Evolutionary conservation across 2,888 invertebrate species (phyloP).

Genomic region (Aleiodes leptofemur): DNA sequence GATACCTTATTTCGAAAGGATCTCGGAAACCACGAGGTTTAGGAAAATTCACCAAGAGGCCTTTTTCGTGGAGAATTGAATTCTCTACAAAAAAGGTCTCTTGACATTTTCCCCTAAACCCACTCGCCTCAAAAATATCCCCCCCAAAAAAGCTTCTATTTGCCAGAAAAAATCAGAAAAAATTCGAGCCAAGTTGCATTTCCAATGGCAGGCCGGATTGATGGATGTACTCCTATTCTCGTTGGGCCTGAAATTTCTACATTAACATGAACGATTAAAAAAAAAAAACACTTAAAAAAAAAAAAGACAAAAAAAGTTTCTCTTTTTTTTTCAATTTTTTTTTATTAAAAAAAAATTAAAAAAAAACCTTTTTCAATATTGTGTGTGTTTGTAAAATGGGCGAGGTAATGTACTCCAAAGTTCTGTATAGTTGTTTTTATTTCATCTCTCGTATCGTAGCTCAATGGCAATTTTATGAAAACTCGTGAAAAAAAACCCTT

Average conservation of each 20-base stretch:
- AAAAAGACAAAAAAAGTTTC: neutral
- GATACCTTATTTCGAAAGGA: too few relatives aligned
- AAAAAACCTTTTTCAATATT: conserved; percentile 28
- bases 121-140: too few relatives aligned
- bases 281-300: neutral
- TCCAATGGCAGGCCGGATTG: conserved; percentile 68
- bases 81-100: too few relatives aligned
- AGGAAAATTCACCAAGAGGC: too few relatives aligned
- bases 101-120: too few relatives aligned
- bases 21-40: too few relatives aligned
- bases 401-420: conserved; percentile 66
- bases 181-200: conserved; percentile 67
- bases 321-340: too few relatives aligned
- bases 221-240: conserved; percentile 58
- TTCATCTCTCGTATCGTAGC: conserved; percentile 67
- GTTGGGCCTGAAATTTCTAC: conserved; percentile 1
- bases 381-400: neutral
- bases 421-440: conserved; percentile 55
- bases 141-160: too few relatives aligned
- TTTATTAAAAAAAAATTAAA: neutral
- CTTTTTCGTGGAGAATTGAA: too few relatives aligned
- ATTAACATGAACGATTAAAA: conserved; percentile 3
- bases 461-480: conserved; percentile 68
- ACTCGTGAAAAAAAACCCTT: conserved; percentile 30
- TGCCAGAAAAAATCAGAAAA: neutral